Conservation (phyloP, 2,113 vertebrate species). For the Pipra filicauda region DNA sequence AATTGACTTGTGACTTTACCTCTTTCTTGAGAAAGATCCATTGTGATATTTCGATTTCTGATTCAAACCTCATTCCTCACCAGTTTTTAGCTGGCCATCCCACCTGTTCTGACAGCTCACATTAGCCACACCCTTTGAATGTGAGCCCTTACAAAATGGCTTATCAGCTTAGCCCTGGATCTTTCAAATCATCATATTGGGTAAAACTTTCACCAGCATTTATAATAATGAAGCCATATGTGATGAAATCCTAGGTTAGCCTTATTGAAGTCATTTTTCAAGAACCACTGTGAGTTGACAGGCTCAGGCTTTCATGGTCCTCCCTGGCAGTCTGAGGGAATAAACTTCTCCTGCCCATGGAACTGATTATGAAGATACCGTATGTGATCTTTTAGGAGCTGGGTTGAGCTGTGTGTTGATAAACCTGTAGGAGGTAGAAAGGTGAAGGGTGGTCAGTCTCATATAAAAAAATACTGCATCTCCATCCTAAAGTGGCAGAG, state of each 20-base stretch:
- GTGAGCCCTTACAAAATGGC: not conserved
- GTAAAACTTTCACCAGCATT: not conserved
- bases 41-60: not conserved
- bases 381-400: not conserved
- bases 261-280: not conserved
- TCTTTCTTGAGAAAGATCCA: not conserved
- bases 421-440: not conserved
- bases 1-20: not conserved
- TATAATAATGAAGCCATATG: not conserved
- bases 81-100: not conserved
- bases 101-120: not conserved
- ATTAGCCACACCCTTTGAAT: not conserved
- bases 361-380: not conserved
- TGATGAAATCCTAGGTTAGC: not conserved
- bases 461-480: rapidly evolving
- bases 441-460: not conserved
- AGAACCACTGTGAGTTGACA: not conserved
- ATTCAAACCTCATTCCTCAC: not conserved
- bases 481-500: not conserved
- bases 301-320: not conserved
- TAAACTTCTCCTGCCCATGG: not conserved
- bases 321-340: not conserved
- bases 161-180: not conserved
- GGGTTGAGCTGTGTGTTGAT: not conserved
- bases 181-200: not conserved